phyloP scores from a whole-genome alignment of 2,888 invertebrate genomes.

The Eupithecia subumbrata region DNA sequence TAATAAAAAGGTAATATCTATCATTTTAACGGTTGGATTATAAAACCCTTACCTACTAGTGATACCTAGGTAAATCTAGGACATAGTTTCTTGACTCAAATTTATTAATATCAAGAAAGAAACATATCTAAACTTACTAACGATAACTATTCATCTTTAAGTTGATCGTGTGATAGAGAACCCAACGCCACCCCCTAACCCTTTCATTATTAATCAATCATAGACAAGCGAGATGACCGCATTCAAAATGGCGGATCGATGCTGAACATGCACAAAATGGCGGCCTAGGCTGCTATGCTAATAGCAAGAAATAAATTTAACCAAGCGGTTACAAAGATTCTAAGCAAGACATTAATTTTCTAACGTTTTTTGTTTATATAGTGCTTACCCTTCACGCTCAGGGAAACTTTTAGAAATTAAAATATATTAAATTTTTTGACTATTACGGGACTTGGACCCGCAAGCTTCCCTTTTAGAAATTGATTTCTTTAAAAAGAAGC shows the following conservation, averaged over 20 bases:
- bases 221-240: background rate
- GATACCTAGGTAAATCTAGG: no score
- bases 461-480: no score
- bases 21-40: no score
- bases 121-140: background rate
- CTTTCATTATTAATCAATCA: slow-evolving; percentile 2
- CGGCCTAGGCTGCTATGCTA: background rate
- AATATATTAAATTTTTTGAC: no score
- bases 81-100: no score
- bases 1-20: no score
- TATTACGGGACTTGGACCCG: no score
- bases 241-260: slow-evolving; percentile 15
- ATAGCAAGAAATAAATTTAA: background rate
- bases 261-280: slow-evolving; percentile 16
- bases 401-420: no score
- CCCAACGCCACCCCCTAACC: background rate
- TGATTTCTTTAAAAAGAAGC: background rate
- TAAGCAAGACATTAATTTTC: background rate
- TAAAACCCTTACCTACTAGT: no score
- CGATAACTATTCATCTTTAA: background rate
- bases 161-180: background rate
- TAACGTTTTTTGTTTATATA: no score
- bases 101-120: no score
- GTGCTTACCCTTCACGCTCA: no score
- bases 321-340: background rate